These are phyloP conservation scores for Parazoanthus darwini DNA, from an alignment of 92 coral and sea anemone genomes.

Conservation along the genomic window DNA sequence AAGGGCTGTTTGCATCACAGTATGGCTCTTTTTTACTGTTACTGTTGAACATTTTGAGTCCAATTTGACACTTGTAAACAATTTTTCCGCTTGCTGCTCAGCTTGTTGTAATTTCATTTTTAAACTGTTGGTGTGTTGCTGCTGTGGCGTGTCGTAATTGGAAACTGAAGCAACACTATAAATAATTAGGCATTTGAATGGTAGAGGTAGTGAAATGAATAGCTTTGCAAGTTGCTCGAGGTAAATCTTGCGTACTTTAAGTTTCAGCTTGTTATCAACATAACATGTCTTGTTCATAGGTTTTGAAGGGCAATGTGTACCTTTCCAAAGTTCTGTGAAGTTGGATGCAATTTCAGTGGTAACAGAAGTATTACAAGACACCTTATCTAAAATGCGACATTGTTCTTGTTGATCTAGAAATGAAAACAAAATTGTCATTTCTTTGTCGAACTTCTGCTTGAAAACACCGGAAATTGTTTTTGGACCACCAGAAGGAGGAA, in stretches of 20 bases:
- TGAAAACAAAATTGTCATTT: constrained; percentile 62
- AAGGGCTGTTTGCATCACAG: constrained; percentile 49
- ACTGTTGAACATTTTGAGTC: constrained; percentile 56
- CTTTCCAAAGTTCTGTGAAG: constrained; percentile 33
- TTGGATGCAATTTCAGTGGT: constrained; percentile 31
- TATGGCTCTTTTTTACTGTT: constrained; percentile 35
- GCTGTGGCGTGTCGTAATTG: constrained; percentile 10
- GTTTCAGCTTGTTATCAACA: constrained; percentile 16
- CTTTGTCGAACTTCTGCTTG: constrained; percentile 51
- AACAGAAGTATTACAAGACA: constrained; percentile 43
- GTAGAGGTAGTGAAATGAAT: constrained; percentile 65
- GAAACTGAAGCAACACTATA: constrained; percentile 58
- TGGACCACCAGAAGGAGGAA: background rate
- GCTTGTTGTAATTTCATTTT: constrained; percentile 49
- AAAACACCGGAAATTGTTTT: constrained; percentile 24
- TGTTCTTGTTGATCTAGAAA: constrained; percentile 53
- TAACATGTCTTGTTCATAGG: background rate
- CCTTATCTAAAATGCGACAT: constrained; percentile 49
- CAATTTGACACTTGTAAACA: constrained; percentile 54
- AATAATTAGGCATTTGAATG: constrained; percentile 80
- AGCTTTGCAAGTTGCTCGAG: constrained; percentile 49
- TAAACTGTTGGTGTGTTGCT: constrained; percentile 17
- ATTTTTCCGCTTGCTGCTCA: constrained; percentile 47
- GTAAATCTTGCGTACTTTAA: constrained; percentile 39
- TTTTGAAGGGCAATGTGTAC: background rate